phyloP scores from a whole-genome alignment of 2,797 vertebrate genomes.

The Mallotus villosus region DNA sequence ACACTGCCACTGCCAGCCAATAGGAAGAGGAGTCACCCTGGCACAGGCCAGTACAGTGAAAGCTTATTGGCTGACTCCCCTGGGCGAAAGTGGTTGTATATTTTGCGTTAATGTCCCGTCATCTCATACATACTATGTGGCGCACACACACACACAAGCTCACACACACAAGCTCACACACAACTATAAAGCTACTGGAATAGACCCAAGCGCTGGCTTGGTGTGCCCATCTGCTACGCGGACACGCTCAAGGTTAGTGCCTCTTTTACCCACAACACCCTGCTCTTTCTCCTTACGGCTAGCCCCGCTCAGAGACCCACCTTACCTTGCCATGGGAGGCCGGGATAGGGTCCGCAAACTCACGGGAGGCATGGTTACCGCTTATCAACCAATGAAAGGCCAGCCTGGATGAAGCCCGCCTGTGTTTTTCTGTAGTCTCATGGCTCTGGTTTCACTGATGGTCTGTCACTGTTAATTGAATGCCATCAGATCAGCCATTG shows the following conservation, averaged over 20 bases:
- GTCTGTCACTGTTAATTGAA: slow-evolving; percentile 1
- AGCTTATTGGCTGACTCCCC: background rate
- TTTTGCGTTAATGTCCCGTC: background rate
- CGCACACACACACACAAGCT: too few relatives aligned
- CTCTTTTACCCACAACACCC: background rate
- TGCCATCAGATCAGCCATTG: background rate
- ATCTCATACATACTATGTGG: too few relatives aligned
- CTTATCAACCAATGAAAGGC: too few relatives aligned
- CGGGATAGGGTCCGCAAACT: too few relatives aligned
- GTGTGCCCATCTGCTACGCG: background rate
- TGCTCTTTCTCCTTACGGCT: background rate
- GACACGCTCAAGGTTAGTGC: slow-evolving; percentile 2
- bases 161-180: background rate
- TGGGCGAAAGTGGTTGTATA: background rate
- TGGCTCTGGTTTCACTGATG: background rate
- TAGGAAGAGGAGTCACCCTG: background rate
- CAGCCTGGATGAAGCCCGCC: too few relatives aligned
- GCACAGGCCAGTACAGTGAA: background rate
- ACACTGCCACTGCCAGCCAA: background rate
- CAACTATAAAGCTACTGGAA: background rate
- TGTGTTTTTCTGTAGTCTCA: background rate
- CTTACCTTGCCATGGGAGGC: background rate
- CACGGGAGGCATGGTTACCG: too few relatives aligned
- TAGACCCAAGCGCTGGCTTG: background rate
- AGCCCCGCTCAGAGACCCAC: background rate